phyloP scores from a whole-genome alignment of 2,797 vertebrate genomes.

The Glossophaga mutica region DNA sequence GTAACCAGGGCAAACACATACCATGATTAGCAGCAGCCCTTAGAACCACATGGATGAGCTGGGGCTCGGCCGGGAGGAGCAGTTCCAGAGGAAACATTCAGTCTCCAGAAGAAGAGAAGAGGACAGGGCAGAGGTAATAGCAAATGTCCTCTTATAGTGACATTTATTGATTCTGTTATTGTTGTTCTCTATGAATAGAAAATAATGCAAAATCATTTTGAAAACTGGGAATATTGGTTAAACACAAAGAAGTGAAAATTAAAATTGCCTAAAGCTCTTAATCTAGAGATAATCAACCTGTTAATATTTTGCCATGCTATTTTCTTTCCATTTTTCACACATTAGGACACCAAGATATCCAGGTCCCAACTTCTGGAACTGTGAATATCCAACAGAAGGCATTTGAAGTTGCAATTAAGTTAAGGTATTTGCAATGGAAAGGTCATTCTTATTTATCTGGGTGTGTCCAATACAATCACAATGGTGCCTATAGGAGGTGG shows the following conservation, averaged over 20 bases:
- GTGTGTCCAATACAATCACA: background rate
- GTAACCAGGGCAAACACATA: background rate
- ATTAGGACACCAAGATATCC: background rate
- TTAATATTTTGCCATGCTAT: background rate
- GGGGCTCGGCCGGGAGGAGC: background rate
- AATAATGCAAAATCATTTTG: background rate
- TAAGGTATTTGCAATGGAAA: background rate
- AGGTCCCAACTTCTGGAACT: background rate
- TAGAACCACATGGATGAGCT: background rate
- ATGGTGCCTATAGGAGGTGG: background rate
- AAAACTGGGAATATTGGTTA: background rate
- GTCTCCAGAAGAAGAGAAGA: background rate
- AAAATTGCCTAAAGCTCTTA: conserved; percentile 1
- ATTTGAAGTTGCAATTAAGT: background rate
- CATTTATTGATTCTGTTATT: background rate
- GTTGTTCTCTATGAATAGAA: background rate
- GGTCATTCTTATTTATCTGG: background rate
- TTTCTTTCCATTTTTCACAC: background rate
- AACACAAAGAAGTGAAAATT: background rate
- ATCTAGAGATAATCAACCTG: background rate
- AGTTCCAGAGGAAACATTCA: background rate
- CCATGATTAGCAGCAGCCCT: background rate
- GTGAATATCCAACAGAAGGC: background rate
- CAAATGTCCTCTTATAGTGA: background rate
- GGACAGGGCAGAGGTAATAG: background rate